Evolutionary conservation across 2,888 invertebrate species (phyloP).

Genomic region (Hermodice carunculata): DNA sequence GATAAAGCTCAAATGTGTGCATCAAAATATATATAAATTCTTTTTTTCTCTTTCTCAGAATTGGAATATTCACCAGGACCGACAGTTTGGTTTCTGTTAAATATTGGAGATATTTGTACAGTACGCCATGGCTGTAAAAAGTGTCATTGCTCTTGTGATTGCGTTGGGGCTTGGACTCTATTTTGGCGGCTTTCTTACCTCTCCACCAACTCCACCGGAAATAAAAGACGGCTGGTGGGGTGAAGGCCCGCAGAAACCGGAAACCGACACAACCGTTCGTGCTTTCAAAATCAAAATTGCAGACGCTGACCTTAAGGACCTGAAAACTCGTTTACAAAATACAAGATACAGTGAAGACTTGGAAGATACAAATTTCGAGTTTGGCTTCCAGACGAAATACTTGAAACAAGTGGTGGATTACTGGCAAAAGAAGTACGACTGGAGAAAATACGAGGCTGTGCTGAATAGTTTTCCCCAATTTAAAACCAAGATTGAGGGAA

Average conservation of each 20-base stretch:
- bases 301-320: too few relatives aligned
- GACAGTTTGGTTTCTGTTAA: too few relatives aligned
- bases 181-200: neutral
- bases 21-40: too few relatives aligned
- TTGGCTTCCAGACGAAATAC: constrained; percentile 20
- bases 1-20: too few relatives aligned
- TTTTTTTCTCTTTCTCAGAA: too few relatives aligned
- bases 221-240: constrained; percentile 25
- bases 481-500: constrained; percentile 81
- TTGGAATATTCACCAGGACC: too few relatives aligned
- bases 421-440: constrained; percentile 84
- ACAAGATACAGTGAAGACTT: constrained; percentile 15
- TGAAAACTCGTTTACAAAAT: constrained; percentile 17
- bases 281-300: neutral
- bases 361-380: constrained; percentile 26
- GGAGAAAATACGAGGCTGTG: constrained; percentile 77
- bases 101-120: too few relatives aligned
- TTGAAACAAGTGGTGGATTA: constrained; percentile 68
- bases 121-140: too few relatives aligned
- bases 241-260: neutral
- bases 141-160: too few relatives aligned
- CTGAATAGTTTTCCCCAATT: constrained; percentile 84
- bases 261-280: constrained; percentile 5
- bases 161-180: too few relatives aligned
- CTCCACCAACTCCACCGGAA: neutral